Percentiles rank a stretch among this genome's conserved stretches.
These are phyloP conservation scores for Timandra comae DNA, from an alignment of 2,888 invertebrate genomes.

Conservation along the genomic window DNA sequence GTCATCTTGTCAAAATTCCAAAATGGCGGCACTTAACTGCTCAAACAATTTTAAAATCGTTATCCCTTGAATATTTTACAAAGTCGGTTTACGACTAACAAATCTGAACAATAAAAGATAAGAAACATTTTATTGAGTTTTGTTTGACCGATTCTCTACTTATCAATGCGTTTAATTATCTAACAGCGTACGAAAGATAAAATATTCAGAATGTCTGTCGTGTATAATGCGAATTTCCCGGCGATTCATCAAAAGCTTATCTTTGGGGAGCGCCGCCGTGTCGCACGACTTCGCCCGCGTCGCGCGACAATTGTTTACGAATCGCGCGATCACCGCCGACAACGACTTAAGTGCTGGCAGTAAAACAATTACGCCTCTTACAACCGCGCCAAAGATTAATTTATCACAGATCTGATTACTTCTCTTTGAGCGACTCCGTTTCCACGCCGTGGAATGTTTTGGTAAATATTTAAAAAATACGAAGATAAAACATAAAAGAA, in stretches of 20 bases:
- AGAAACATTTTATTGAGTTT: background rate
- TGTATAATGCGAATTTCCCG: background rate
- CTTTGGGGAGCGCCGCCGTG: constrained; percentile 7
- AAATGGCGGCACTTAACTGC: no score
- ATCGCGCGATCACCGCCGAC: constrained; percentile 38
- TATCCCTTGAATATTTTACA: no score
- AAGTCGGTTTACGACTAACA: no score
- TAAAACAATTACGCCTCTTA: constrained; percentile 47
- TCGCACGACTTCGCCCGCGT: constrained; percentile 6
- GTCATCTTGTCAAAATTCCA: no score
- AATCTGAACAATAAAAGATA: no score
- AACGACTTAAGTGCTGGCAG: constrained; percentile 28
- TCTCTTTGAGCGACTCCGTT: no score
- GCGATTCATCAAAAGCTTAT: constrained; percentile 15
- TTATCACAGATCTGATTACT: constrained; percentile 20
- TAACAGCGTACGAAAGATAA: background rate
- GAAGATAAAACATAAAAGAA: no score
- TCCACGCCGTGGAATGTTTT: no score
- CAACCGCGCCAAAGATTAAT: constrained; percentile 21
- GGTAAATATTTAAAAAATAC: no score
- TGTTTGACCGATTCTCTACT: background rate
- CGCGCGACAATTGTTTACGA: constrained; percentile 39
- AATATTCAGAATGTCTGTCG: background rate
- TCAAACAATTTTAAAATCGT: no score
- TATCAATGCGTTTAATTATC: no score